Evolutionary conservation across 2,888 invertebrate genomes (phyloP).

Genomic region (Orchesellides sinensis): DNA sequence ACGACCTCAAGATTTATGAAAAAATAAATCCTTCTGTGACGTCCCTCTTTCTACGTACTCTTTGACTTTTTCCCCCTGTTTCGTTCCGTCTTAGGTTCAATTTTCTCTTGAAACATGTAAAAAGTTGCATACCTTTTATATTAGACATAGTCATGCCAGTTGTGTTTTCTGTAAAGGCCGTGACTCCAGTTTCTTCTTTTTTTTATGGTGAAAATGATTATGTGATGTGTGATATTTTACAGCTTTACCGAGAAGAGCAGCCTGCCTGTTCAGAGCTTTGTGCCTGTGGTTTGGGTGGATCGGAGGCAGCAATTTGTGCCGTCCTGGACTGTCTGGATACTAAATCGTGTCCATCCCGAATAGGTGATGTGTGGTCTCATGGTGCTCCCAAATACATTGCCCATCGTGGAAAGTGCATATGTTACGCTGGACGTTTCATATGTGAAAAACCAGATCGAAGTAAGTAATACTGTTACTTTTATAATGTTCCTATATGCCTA

Average conservation of each 20-base stretch:
- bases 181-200: too few species aligned
- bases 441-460: conserved; percentile 91
- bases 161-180: too few species aligned
- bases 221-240: too few species aligned
- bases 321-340: conserved; percentile 89
- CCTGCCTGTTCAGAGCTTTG: conserved; percentile 94
- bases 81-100: too few species aligned
- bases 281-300: conserved; percentile 84
- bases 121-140: too few species aligned
- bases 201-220: too few species aligned
- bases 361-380: conserved; percentile 91
- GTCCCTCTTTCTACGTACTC: neutral
- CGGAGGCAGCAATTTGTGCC: conserved; percentile 86
- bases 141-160: too few species aligned
- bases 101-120: too few species aligned
- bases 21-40: too few species aligned
- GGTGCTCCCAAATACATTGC: conserved; percentile 94
- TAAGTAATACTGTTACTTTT: conserved; percentile 76
- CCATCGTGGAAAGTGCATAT: conserved; percentile 91
- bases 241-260: conserved; percentile 90
- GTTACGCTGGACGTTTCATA: conserved; percentile 94
- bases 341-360: conserved; percentile 89
- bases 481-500: too few species aligned
- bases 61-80: too few species aligned
- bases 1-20: too few species aligned